phyloP scores from a whole-genome alignment of 1,140 invertebrate species.

The Andrena cerasifolii region DNA sequence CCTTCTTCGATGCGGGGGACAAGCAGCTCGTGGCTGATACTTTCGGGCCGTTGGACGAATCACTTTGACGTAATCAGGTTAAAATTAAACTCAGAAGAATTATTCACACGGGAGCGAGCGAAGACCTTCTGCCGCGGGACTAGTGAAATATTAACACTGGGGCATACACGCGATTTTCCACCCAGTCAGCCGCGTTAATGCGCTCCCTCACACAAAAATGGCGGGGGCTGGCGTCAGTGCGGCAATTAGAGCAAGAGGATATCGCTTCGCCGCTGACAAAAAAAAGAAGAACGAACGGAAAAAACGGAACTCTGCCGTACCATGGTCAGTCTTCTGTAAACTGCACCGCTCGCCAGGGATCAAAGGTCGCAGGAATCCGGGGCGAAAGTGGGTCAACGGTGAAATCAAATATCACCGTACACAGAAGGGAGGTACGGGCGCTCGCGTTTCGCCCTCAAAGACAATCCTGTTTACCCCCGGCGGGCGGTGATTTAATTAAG shows the following conservation, averaged over 20 bases:
- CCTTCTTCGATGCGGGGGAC: no score
- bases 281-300: neutral
- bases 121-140: neutral
- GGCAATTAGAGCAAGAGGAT: slow-evolving; percentile 63
- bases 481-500: slow-evolving; percentile 38
- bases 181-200: slow-evolving; percentile 50
- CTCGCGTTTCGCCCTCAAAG: neutral
- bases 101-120: neutral
- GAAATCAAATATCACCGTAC: slow-evolving; percentile 58
- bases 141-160: slow-evolving; percentile 33
- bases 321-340: slow-evolving; percentile 54
- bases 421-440: slow-evolving; percentile 1
- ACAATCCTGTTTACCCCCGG: slow-evolving; percentile 10
- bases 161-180: slow-evolving; percentile 49
- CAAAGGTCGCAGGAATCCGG: slow-evolving; percentile 47
- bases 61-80: neutral
- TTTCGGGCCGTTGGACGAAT: neutral
- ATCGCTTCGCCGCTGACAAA: slow-evolving; percentile 3
- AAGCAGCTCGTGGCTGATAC: no score
- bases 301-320: slow-evolving; percentile 40
- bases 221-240: slow-evolving; percentile 43
- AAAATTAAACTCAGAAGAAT: neutral
- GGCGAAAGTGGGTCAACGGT: slow-evolving; percentile 50
- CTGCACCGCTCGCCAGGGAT: slow-evolving; percentile 42
- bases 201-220: slow-evolving; percentile 44